Conservation (phyloP, 1,140 invertebrate species). For the Agrilus planipennis region DNA sequence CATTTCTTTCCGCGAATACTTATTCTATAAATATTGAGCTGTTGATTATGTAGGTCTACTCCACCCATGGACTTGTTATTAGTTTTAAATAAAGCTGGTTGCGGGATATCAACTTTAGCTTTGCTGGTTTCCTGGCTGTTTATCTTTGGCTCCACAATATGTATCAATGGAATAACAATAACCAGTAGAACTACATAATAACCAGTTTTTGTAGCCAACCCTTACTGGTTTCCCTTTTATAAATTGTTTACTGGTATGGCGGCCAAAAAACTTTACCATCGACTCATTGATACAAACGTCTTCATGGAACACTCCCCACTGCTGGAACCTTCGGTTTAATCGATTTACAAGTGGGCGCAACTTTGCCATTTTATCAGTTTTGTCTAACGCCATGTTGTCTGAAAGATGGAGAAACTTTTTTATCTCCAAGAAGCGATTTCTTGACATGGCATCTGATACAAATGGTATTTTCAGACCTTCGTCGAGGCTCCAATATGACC, state of each 20-base stretch:
- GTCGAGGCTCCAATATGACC: constrained; percentile 22
- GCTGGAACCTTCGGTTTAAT: constrained; percentile 3
- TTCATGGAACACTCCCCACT: constrained; percentile 8
- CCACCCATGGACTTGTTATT: constrained; percentile 17
- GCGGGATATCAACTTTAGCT: constrained; percentile 7
- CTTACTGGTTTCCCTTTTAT: constrained; percentile 16
- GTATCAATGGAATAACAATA: constrained; percentile 21
- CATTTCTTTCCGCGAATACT: constrained; percentile 19
- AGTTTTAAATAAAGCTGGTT: constrained; percentile 2
- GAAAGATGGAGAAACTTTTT: constrained; percentile 24
- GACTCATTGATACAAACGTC: constrained; percentile 6
- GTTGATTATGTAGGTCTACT: constrained; percentile 16
- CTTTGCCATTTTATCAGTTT: constrained; percentile 8
- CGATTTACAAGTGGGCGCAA: constrained; percentile 4
- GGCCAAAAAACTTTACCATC: constrained; percentile 8
- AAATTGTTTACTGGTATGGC: constrained; percentile 12
- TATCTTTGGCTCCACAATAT: constrained; percentile 3
- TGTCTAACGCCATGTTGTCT: constrained; percentile 6
- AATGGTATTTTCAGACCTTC: constrained; percentile 23
- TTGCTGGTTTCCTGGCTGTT: too few species aligned
- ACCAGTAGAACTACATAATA: constrained; percentile 16
- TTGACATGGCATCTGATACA: constrained; percentile 18
- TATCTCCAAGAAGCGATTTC: constrained; percentile 23
- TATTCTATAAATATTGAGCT: constrained; percentile 14
- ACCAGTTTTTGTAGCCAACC: constrained; percentile 25